Conservation (phyloP, 1,140 invertebrate species). For the Lysiphlebus fabarum region DNA sequence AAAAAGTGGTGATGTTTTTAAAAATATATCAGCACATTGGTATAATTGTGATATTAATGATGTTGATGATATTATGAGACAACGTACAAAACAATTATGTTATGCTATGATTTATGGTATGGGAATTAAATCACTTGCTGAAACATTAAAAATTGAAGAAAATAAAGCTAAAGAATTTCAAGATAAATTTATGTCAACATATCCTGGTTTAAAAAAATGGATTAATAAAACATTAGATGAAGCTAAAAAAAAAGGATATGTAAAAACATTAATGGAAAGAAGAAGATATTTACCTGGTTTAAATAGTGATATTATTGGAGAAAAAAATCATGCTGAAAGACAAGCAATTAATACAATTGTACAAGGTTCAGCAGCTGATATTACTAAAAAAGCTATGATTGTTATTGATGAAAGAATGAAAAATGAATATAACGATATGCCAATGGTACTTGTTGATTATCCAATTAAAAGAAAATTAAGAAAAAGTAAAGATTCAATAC, state of each 20-base stretch:
- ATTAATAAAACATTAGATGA: slow-evolving; percentile 64
- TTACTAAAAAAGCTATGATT: slow-evolving; percentile 89
- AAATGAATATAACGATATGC: slow-evolving; percentile 31
- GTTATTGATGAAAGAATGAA: slow-evolving; percentile 64
- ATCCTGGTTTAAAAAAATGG: slow-evolving; percentile 71
- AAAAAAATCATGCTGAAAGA: slow-evolving; percentile 83
- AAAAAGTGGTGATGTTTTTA: slow-evolving; percentile 79
- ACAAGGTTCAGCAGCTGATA: slow-evolving; percentile 93
- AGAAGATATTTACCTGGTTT: slow-evolving; percentile 78
- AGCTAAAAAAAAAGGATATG: slow-evolving; percentile 72
- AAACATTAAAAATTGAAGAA: slow-evolving; percentile 76
- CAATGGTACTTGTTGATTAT: slow-evolving; percentile 39
- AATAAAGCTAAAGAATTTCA: slow-evolving; percentile 78
- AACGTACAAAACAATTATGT: slow-evolving; percentile 89
- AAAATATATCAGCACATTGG: slow-evolving; percentile 80
- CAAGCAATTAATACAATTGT: slow-evolving; percentile 94
- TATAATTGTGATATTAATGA: slow-evolving; percentile 63
- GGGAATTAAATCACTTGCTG: slow-evolving; percentile 79
- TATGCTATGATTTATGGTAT: slow-evolving; percentile 99
- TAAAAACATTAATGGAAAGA: slow-evolving; percentile 79
- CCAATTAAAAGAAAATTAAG: slow-evolving; percentile 36
- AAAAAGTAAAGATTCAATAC: slow-evolving; percentile 34
- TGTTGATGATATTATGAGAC: slow-evolving; percentile 71
- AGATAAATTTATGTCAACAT: slow-evolving; percentile 78
- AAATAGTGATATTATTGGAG: slow-evolving; percentile 59